Conservation (phyloP, 2,797 vertebrate species). For the Champsocephalus gunnari region DNA sequence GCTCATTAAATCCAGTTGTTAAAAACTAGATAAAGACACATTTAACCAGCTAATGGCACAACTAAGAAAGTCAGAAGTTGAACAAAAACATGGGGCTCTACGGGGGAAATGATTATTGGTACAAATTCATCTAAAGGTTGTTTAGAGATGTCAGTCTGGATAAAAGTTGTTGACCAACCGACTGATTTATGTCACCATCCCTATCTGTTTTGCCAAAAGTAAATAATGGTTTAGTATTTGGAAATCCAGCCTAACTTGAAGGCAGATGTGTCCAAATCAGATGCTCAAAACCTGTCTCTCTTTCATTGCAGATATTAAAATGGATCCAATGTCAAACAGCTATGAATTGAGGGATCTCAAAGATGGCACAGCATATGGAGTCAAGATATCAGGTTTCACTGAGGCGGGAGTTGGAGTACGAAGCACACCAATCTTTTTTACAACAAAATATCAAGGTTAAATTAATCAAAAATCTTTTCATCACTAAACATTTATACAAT, state of each 20-base stretch:
- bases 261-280: background rate
- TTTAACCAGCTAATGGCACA: background rate
- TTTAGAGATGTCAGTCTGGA: background rate
- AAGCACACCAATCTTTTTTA: conserved; percentile 65
- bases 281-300: background rate
- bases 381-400: conserved; percentile 87
- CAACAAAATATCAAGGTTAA: conserved; percentile 68
- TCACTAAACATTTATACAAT: background rate
- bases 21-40: background rate
- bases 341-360: conserved; percentile 75
- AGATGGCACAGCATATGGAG: conserved; percentile 73
- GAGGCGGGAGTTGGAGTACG: conserved; percentile 80
- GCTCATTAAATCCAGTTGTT: no score
- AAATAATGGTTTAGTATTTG: background rate
- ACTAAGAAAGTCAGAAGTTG: background rate
- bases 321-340: conserved; percentile 67
- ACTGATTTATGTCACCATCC: background rate
- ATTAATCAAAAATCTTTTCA: background rate
- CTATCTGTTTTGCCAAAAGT: background rate
- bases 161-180: background rate
- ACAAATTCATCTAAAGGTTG: background rate
- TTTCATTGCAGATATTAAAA: conserved; percentile 77
- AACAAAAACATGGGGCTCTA: background rate
- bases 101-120: background rate
- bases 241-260: background rate